Evolutionary conservation across 2,797 vertebrate genomes (phyloP), one percentile per base, ranked within the genome.

Genomic region (Eospalax fontanierii): DNA sequence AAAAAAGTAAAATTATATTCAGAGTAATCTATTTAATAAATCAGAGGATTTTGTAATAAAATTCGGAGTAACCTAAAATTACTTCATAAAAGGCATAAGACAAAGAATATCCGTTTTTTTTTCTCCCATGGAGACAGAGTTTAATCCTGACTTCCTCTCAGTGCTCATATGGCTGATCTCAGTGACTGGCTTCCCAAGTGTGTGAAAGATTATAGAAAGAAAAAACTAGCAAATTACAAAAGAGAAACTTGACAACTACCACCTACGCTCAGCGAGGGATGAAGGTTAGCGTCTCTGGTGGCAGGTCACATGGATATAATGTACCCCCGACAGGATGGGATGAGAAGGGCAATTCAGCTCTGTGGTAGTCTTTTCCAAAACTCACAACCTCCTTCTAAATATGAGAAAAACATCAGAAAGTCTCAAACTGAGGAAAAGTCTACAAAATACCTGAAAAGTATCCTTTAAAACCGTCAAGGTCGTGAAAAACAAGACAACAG

Each of bases 401-500:
- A 73, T 18, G 75, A 96, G 79, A 40, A 84, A 96, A 92, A 92
- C 93, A 92, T 80, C 89, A 93, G 90, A 93, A 54, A 88, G 73
- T 71, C 81, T 96, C 89, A 91, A 75, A 95, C 43, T 19, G 89
- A 93, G 70, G 83, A 73, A 68, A 68, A 18, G n/a, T 89, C 87
- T 87, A n/a, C 81, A 91, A 89, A 95, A 82, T 61, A 91, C 74
- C 93, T 87, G 80, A 89, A 38, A 30, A 79, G 81, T 75, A 68
- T 57, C 86, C 95, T 96, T 96, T 82, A 92, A 92, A 96, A 91
- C 86, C 61, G 79, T 83, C 95, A 94, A 94, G 93, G 86, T 92
- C 75, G 28, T 1, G 33, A 68, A 90, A 90, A 83, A 71, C 10
- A 83, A 90, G 81, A 71, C 74, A 82, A 93, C 61, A 43, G 18